Evolutionary conservation across 2,113 vertebrate genomes (phyloP).

Genomic region (Crotalus horridus): DNA sequence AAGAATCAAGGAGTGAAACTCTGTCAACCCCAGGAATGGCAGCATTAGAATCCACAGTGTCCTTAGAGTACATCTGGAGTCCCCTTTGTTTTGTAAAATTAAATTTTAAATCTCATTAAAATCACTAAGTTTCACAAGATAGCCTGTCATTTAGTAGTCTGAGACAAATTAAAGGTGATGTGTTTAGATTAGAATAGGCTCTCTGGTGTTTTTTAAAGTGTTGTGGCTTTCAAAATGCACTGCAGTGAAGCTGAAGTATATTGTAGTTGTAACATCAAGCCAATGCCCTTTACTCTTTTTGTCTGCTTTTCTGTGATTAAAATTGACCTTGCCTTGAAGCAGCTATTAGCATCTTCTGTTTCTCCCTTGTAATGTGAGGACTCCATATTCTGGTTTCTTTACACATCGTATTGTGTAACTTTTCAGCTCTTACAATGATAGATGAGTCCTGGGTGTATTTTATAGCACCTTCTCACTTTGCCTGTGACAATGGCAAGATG

Average conservation of each 20-base stretch:
- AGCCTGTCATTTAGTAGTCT: too few species aligned
- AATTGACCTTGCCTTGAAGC: neutral
- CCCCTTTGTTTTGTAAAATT: neutral
- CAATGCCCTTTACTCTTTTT: neutral
- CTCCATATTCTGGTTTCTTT: neutral
- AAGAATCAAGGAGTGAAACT: neutral
- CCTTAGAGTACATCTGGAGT: neutral
- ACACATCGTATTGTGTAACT: neutral
- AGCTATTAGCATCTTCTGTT: neutral
- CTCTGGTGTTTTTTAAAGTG: neutral
- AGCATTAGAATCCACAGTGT: neutral
- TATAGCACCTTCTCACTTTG: neutral
- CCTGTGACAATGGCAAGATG: neutral
- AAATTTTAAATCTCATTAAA: neutral
- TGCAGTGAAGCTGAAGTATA: neutral
- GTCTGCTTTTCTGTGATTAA: neutral
- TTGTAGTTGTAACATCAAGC: neutral
- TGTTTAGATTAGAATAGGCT: neutral
- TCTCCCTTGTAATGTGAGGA: neutral
- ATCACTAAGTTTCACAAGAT: neutral
- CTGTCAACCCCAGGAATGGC: neutral
- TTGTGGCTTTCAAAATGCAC: neutral
- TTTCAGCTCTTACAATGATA: neutral
- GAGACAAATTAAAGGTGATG: neutral
- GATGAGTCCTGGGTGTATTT: neutral